Base-by-base conservation (phyloP, 1,140 invertebrate species). In the Glomeris maerens region DNA sequence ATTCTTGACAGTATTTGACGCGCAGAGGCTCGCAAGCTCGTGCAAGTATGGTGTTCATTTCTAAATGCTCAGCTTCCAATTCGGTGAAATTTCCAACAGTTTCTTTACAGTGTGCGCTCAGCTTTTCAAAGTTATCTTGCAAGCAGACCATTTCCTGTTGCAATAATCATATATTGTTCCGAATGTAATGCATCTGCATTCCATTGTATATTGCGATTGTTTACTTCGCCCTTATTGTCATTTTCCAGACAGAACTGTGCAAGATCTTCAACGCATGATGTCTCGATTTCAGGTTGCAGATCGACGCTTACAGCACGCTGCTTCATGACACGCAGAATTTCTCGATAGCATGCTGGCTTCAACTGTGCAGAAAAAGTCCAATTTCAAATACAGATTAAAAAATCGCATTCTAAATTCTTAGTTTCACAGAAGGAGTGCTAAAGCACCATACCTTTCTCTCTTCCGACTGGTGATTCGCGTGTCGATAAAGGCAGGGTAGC, bases 241-340 rank as follows among this genome's bases (percentile, higher is more conserved):
- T 85, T 81, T 46, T 87, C 80, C 45, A 79, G 81, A 64, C 95
- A 98, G 59, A 78, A 75, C 47, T 73, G 72, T 0, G 83, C 80
- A 2, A 98, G 71, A 60, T 96, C 89, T 53, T 78, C 75, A 1
- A 97, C 68, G 63, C 95, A 98, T 31, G 73, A 74, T 60, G 85
- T 80, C 70, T 97, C 91, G 51, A 98, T 82, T 69, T 94, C 84
- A 5, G 94, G 93, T 56, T 92, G 79, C 3, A 98, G 72, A 64
- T 96, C 84, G 2, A 98, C 90, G 60, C 81, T 87, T 0, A 86
- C 72, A 2, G 94, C 91, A 55, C 94, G 71, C 61, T 90, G 84
- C 49, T 86, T 73, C 88, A 98, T 93, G 0, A 94, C 84, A 59
- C 90, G 62, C 72, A 79, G 77, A 0, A 98, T 80, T 70, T 97